These are phyloP conservation scores for Lasioglossum baleicum DNA, from an alignment of 1,140 invertebrate species.

Conservation along the genomic window DNA sequence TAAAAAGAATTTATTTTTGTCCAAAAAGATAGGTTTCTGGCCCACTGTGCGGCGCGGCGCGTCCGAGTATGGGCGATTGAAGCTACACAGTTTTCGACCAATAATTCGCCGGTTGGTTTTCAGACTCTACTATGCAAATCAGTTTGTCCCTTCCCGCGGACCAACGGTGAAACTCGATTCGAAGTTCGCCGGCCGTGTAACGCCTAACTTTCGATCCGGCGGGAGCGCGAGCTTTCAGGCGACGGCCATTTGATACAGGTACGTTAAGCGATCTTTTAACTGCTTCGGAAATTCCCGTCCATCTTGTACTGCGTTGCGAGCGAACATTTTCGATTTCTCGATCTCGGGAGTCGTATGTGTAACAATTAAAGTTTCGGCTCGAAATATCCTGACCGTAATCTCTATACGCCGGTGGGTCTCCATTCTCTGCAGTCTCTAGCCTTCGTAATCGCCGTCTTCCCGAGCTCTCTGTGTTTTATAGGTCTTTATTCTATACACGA, in stretches of 20 bases:
- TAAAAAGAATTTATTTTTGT: no score
- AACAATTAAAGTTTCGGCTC: constrained; percentile 8
- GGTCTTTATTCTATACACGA: no score
- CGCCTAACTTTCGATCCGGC: constrained; percentile 1
- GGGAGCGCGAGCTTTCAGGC: background rate
- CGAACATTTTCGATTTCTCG: background rate
- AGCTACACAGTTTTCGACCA: background rate
- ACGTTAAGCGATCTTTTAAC: constrained; percentile 15
- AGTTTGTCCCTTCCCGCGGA: background rate
- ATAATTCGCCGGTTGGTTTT: constrained; percentile 28
- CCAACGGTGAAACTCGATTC: background rate
- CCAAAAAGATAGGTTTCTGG: no score
- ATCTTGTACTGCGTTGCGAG: background rate
- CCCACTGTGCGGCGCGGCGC: no score
- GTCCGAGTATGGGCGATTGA: constrained; percentile 30
- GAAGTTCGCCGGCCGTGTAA: constrained; percentile 6
- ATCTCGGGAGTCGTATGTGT: background rate
- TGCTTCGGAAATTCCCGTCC: background rate
- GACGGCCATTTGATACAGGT: constrained; percentile 6
- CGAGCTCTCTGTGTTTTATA: no score
- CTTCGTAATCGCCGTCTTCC: no score
- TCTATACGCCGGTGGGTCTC: no score
- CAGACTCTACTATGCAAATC: background rate
- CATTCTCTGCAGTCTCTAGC: no score
- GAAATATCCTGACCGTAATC: no score